These are phyloP conservation scores for Cremastinae sp. DNA, from an alignment of 2,888 invertebrate genomes.

Conservation along the genomic window DNA sequence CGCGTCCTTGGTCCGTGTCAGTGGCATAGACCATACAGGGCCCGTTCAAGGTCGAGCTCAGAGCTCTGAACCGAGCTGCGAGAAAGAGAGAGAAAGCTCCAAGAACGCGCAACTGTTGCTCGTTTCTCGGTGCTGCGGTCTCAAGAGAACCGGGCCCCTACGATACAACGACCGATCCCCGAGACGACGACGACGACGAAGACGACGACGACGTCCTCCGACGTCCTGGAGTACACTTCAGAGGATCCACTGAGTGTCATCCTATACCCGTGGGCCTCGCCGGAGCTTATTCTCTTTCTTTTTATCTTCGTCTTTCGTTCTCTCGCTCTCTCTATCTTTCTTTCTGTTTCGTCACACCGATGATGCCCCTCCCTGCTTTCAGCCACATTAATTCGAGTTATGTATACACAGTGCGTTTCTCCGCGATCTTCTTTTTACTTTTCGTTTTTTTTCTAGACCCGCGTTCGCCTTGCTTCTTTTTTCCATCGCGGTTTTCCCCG, in stretches of 20 bases:
- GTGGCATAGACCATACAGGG: constrained; percentile 80
- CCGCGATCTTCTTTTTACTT: constrained; percentile 39
- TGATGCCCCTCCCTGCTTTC: constrained; percentile 65
- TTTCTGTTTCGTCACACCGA: constrained; percentile 68
- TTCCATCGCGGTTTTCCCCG: constrained; percentile 39
- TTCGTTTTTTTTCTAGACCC: constrained; percentile 30
- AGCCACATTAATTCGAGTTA: constrained; percentile 74
- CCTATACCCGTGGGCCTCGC: constrained; percentile 76
- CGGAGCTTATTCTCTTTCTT: constrained; percentile 25
- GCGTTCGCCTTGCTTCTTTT: neutral
- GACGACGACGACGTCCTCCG: constrained; percentile 47
- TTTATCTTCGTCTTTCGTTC: constrained; percentile 14
- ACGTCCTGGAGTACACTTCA: constrained; percentile 51
- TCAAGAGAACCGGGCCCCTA: constrained; percentile 44
- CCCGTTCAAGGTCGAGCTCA: constrained; percentile 79
- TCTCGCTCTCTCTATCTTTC: constrained; percentile 24
- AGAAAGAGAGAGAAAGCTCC: constrained; percentile 37
- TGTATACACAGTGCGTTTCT: constrained; percentile 64
- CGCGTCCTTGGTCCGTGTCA: constrained; percentile 80
- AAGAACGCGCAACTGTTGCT: constrained; percentile 53
- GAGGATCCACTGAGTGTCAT: constrained; percentile 73
- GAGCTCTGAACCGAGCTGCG: constrained; percentile 65
- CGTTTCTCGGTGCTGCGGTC: constrained; percentile 51
- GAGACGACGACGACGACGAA: constrained; percentile 7
- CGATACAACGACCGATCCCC: constrained; percentile 34